These are phyloP conservation scores for Xestoiulus laeticollis DNA, from an alignment of 2,888 invertebrate genomes.

Conservation along the genomic window DNA sequence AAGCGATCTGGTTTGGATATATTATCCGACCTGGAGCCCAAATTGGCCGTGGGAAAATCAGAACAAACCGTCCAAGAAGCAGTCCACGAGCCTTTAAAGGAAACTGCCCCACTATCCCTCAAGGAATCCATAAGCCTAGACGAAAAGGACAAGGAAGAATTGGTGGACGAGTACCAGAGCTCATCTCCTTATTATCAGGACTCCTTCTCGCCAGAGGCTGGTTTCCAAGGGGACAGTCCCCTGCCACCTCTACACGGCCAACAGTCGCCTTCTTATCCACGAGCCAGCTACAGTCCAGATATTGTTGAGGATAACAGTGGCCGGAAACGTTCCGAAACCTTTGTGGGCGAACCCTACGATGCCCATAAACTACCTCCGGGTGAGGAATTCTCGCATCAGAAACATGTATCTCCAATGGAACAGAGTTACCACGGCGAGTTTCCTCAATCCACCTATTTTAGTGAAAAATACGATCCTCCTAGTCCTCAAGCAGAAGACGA, in stretches of 20 bases:
- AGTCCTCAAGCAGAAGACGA: neutral
- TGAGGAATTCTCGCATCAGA: neutral
- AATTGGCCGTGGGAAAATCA: neutral
- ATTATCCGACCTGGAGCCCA: conserved; percentile 17
- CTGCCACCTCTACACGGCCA: neutral
- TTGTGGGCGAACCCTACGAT: conserved; percentile 46
- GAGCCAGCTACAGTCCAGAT: conserved; percentile 11
- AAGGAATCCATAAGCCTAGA: conserved; percentile 53
- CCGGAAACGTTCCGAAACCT: conserved; percentile 48
- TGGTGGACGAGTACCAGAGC: neutral
- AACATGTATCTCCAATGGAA: neutral
- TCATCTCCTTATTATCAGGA: conserved; percentile 23
- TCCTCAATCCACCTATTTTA: neutral
- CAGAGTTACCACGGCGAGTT: conserved; percentile 48
- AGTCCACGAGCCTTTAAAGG: conserved; percentile 21
- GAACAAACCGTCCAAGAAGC: neutral
- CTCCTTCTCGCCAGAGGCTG: neutral
- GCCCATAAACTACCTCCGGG: neutral
- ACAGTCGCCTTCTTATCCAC: neutral
- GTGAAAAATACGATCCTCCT: conserved; percentile 7
- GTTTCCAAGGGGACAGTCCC: neutral
- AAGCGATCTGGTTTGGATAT: conserved; percentile 43
- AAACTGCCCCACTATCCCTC: conserved; percentile 43
- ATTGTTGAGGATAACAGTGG: conserved; percentile 13
- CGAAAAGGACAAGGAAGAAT: conserved; percentile 54